A percentile compares a stretch with the other conserved stretches of the same genome.
phyloP scores from a whole-genome alignment of 2,797 vertebrate genomes.

The Trachurus trachurus region DNA sequence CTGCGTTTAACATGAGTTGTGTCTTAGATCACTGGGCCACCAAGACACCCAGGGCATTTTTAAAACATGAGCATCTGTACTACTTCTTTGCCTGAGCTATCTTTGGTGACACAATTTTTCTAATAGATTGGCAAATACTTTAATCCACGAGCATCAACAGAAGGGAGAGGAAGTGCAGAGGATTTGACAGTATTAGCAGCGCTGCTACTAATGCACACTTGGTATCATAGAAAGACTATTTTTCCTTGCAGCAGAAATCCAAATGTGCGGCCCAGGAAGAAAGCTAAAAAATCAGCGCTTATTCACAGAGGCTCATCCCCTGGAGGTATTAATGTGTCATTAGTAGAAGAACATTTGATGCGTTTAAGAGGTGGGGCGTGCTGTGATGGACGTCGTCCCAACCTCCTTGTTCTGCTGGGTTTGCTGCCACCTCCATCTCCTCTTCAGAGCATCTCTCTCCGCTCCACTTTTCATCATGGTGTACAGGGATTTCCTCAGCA shows the following conservation, averaged over 20 bases:
- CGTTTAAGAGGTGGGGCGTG: constrained; percentile 6
- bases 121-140: constrained; percentile 60
- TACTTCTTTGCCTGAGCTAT: constrained; percentile 65
- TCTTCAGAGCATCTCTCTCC: constrained; percentile 95
- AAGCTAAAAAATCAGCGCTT: constrained; percentile 32
- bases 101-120: constrained; percentile 66
- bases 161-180: constrained; percentile 45
- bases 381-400: constrained; percentile 45
- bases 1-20: constrained; percentile 7
- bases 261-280: constrained; percentile 14
- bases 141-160: constrained; percentile 60
- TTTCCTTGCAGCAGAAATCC: constrained; percentile 37
- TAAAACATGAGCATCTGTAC: constrained; percentile 67
- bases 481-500: constrained; percentile 96
- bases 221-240: constrained; percentile 13
- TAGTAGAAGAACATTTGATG: constrained; percentile 27
- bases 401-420: constrained; percentile 99
- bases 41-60: constrained; percentile 47
- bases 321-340: constrained; percentile 21
- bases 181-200: constrained; percentile 51
- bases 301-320: constrained; percentile 32
- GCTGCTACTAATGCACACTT: constrained; percentile 38
- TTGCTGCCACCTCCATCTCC: constrained; percentile 98
- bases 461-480: constrained; percentile 98
- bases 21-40: constrained; percentile 46